Evolutionary conservation across 2,888 invertebrate species (phyloP), one percentile per base, ranked within the genome.

Genomic region (Urechis unicinctus): DNA sequence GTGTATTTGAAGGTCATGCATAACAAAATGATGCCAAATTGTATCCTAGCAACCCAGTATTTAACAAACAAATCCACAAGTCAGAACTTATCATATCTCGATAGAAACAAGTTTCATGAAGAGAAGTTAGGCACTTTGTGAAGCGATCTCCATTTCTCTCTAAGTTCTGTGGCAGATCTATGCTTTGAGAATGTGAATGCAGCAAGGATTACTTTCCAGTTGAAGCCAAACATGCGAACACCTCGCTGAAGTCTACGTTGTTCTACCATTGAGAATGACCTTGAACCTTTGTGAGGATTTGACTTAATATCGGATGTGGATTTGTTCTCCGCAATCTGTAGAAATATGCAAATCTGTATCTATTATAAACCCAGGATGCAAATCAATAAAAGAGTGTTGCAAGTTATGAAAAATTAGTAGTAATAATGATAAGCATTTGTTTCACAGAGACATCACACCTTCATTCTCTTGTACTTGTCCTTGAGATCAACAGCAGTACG

Each of bases 221-320:
- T 68, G 56, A 68, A 67, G 1, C 72, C 73, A 54, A 62, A 65
- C 29, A 53, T 57, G 25, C 60, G 62, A 2, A 73, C 66, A 3
- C 72, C 73, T 50, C 69, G 47, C 28, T 63, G 57, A 28, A 73
- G 59, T 44, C 72, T 57, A 41, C 72, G 57, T 44, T 71, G 68
- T 52, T 72, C 73, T 63, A 70, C 72, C 71, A 72, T 68, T 22
- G 72, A 72, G 55, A 73, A 70, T 6, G 55, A 56, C n/a, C n/a
- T n/a, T n/a, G n/a, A n/a, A n/a, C n/a, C n/a, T 30, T 13, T 29
- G 50, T 30, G 30, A 22, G 4, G 50, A 22, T 22, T 29, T 22
- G 22, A 25, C 9, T 6, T 4, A 9, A 6, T 22, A 22, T 21
- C 22, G 21, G 22, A 21, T 2, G 50, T 25, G 13, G 50, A 9